Conservation (phyloP, 2,113 vertebrate genomes). For the Lutjanus erythropterus region DNA sequence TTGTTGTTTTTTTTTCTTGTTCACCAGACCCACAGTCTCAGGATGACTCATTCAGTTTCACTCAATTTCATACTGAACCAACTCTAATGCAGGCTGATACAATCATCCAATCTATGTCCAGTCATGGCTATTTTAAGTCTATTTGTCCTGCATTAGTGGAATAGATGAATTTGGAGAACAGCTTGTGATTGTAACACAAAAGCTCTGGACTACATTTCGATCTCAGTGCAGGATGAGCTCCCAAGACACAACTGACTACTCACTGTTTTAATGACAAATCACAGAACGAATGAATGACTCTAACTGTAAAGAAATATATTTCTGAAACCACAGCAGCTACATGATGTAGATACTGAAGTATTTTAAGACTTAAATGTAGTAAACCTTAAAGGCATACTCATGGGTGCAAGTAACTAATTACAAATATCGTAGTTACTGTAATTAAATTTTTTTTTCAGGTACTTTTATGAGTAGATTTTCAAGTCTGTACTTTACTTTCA, state of each 20-base stretch:
- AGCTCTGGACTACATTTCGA: not conserved
- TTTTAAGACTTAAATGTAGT: not conserved
- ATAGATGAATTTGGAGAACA: too few species aligned
- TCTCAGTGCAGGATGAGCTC: not conserved
- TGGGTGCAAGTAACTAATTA: too few species aligned
- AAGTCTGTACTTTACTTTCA: too few species aligned
- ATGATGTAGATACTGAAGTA: not conserved
- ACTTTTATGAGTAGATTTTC: too few species aligned
- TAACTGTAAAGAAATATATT: not conserved
- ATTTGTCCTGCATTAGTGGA: not conserved
- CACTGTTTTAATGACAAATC: not conserved
- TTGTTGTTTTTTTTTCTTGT: not conserved
- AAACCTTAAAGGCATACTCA: too few species aligned
- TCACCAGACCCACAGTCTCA: not conserved
- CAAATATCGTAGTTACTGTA: too few species aligned
- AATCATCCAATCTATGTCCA: not conserved
- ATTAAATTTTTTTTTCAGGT: too few species aligned
- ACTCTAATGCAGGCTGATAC: not conserved
- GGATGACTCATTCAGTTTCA: constrained; percentile 7
- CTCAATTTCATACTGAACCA: not conserved
- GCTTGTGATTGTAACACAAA: not conserved
- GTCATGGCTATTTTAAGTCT: not conserved
- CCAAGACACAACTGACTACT: not conserved
- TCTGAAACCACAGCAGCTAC: not conserved
- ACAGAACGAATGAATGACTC: not conserved